Percentiles rank a stretch among this genome's conserved stretches.
phyloP scores from a whole-genome alignment of 1,140 invertebrate species.

The Heliconius nattereri region DNA sequence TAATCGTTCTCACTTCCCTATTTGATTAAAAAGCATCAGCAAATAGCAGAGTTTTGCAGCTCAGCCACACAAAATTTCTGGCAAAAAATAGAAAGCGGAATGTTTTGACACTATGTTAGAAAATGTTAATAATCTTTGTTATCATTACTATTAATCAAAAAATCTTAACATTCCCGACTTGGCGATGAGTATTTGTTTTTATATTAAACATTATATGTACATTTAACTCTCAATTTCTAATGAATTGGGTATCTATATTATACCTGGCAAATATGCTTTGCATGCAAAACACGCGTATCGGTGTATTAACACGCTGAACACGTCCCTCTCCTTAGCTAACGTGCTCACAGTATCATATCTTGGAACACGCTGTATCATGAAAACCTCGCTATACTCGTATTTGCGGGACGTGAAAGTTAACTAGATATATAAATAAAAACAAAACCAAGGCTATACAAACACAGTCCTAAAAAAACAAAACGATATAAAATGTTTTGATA shows the following conservation, averaged over 20 bases:
- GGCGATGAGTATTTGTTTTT: too few species aligned
- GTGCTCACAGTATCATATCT: constrained; percentile 1
- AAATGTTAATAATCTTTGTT: too few species aligned
- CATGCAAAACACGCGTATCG: background rate
- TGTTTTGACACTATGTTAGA: too few species aligned
- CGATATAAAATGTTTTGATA: background rate
- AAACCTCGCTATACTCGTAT: constrained; percentile 19
- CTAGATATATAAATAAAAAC: constrained; percentile 3
- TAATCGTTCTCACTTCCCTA: too few species aligned
- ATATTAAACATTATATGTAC: too few species aligned
- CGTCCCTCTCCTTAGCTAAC: background rate
- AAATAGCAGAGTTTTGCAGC: too few species aligned
- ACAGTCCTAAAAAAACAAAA: background rate
- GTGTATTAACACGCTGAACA: background rate
- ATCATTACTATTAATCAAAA: too few species aligned
- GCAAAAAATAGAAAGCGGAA: too few species aligned
- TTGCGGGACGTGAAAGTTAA: constrained; percentile 21
- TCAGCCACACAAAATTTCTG: too few species aligned
- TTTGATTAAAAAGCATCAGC: too few species aligned
- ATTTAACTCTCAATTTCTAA: background rate
- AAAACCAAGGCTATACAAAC: background rate
- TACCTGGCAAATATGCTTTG: background rate
- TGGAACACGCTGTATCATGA: constrained; percentile 14
- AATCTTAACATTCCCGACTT: too few species aligned
- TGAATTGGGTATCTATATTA: background rate